Base-by-base conservation (phyloP, 2,888 invertebrate species). In the Cecidostiba fungosa region DNA sequence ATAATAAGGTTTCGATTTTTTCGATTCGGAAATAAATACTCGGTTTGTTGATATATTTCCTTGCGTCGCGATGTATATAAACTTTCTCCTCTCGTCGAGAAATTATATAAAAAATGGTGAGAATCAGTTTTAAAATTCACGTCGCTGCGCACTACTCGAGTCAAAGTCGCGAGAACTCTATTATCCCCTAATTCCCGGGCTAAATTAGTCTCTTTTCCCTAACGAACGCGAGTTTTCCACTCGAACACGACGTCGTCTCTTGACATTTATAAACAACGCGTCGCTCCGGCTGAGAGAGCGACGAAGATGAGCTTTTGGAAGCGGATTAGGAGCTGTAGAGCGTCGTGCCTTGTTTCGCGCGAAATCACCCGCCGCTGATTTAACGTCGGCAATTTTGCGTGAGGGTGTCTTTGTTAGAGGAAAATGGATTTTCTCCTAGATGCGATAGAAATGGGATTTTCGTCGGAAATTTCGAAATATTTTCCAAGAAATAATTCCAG, bases 151-250 rank as follows among this genome's bases (percentile, higher is more conserved):
- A 39, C 19, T 36, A 39, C 85, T 86, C 43, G 70, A 81, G 73
- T 69, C 82, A 78, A 88, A 87, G 87, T 85, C 84, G 76, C 85
- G 87, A n/a, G n/a, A 88, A 88, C 88, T 84, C 85, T 87, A 88
- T 88, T 72, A 72, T 54, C 80, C 72, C 70, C 59, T 82, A 66
- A 82, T 76, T 54, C 69, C n/a, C 76, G 19, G n/a, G 16, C 50
- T 16, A 77, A 77, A 66, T 77, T 76, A 62, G 82, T 82, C 82
- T 36, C 81, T 47, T 81, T 81, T 36, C 32, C 72, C 10, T 47
- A 39, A 72, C 36, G n/a, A 36, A 72, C 54, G 36, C 72, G 50
- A 54, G 79, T 54, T 80, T 80, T 72, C 78, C 78, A 47, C 26
- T 47, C 70, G 47, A 80, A 26, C 50, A 14, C 26, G 36, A 32